These are phyloP conservation scores for Nomada fucata DNA, from an alignment of 2,888 invertebrate genomes.

Conservation along the genomic window DNA sequence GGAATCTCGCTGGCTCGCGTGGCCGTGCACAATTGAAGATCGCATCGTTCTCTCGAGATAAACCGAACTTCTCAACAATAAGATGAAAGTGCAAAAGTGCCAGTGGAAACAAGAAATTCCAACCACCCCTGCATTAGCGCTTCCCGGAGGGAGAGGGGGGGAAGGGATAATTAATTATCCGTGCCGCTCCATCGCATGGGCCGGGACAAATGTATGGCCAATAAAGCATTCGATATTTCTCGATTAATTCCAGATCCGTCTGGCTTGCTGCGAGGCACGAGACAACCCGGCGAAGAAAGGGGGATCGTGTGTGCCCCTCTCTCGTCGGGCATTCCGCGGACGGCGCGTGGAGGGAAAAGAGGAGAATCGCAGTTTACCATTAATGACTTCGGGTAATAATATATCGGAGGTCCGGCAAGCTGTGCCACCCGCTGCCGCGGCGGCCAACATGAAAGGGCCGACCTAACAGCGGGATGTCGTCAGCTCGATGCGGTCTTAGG, in stretches of 20 bases:
- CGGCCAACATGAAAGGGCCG: slow-evolving; percentile 82
- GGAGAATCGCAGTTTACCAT: slow-evolving; percentile 82
- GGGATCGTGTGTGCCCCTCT: background rate
- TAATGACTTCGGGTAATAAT: slow-evolving; percentile 82
- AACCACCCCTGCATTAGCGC: slow-evolving; percentile 46
- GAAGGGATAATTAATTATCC: slow-evolving; percentile 58
- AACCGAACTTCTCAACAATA: slow-evolving; percentile 25
- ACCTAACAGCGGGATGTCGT: slow-evolving; percentile 82
- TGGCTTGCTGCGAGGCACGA: slow-evolving; percentile 30
- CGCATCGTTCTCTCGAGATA: slow-evolving; percentile 28
- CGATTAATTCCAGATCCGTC: slow-evolving; percentile 65
- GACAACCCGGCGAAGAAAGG: background rate
- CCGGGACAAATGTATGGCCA: slow-evolving; percentile 47
- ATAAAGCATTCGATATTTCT: slow-evolving; percentile 64
- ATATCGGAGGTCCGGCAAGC: slow-evolving; percentile 78
- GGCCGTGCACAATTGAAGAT: slow-evolving; percentile 29
- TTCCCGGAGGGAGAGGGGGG: background rate
- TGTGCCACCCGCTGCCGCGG: slow-evolving; percentile 81
- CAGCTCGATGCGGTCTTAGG: slow-evolving; percentile 76
- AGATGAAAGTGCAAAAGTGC: background rate
- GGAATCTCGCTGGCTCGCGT: background rate
- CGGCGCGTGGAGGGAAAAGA: slow-evolving; percentile 69
- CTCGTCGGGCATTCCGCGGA: slow-evolving; percentile 46
- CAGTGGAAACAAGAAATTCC: slow-evolving; percentile 18
- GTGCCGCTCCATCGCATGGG: slow-evolving; percentile 33